phyloP scores from a whole-genome alignment of 2,113 vertebrate species.

The Tyrannus savana region DNA sequence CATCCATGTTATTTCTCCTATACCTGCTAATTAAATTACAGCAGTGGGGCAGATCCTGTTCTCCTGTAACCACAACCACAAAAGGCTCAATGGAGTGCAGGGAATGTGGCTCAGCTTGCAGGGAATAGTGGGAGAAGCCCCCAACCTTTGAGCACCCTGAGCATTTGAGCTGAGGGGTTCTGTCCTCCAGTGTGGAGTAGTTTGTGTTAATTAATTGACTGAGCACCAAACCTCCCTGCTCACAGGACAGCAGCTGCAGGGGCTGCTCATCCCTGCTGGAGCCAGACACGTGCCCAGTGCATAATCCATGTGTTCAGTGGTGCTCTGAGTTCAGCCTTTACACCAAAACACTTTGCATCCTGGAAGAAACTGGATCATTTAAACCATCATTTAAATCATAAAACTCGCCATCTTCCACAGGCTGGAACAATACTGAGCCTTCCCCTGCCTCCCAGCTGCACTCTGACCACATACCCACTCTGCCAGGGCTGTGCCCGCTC shows the following conservation, averaged over 20 bases:
- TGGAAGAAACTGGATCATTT: neutral
- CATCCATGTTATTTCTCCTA: neutral
- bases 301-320: neutral
- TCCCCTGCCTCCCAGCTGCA: neutral
- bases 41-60: neutral
- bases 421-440: fast-evolving
- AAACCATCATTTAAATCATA: neutral
- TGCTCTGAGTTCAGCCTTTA: neutral
- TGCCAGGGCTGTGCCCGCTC: neutral
- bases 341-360: neutral
- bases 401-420: neutral
- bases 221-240: neutral
- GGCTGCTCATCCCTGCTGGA: neutral
- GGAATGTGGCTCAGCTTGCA: neutral
- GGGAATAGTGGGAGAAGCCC: neutral
- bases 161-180: neutral
- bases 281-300: neutral
- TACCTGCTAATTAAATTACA: neutral
- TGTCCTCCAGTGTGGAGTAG: neutral
- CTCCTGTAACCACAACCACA: neutral
- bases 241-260: neutral
- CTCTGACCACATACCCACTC: neutral
- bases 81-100: neutral
- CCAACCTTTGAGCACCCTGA: neutral
- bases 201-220: neutral